Evolutionary conservation across 2,797 vertebrate species (phyloP).

Genomic region (Triplophysa yarkandensis): DNA sequence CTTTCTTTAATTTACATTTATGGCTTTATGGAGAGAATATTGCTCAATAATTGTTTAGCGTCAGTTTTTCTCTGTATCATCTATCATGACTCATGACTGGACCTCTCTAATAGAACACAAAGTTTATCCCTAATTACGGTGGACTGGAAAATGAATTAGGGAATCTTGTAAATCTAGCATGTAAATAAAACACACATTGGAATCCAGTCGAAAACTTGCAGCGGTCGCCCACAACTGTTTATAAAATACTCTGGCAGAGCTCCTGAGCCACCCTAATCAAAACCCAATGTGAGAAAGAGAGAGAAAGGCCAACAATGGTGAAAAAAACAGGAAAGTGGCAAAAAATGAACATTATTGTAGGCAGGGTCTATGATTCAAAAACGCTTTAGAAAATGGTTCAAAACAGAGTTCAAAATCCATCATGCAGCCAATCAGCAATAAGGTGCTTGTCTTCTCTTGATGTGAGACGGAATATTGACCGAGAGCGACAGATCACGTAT

Average conservation of each 20-base stretch:
- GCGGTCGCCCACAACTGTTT: conserved; percentile 44
- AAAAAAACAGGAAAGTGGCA: conserved; percentile 13
- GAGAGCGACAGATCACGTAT: too few relatives aligned
- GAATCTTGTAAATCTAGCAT: conserved; percentile 56
- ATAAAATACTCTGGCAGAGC: conserved; percentile 59
- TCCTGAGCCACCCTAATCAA: conserved; percentile 60
- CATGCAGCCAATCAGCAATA: too few relatives aligned
- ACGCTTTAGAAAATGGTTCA: too few relatives aligned
- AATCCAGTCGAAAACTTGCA: conserved; percentile 57
- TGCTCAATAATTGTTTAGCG: neutral
- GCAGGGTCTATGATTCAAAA: too few relatives aligned
- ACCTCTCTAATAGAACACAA: conserved; percentile 27
- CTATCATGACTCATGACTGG: neutral
- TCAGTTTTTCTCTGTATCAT: neutral
- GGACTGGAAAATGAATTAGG: conserved; percentile 54
- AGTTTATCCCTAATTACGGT: conserved; percentile 43
- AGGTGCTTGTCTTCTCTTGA: too few relatives aligned
- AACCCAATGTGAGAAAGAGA: conserved; percentile 51
- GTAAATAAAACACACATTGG: conserved; percentile 61
- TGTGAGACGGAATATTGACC: too few relatives aligned
- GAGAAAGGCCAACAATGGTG: neutral
- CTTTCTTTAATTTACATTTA: neutral
- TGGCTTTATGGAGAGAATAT: neutral
- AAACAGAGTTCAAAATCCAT: too few relatives aligned
- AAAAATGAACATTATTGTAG: too few relatives aligned